These are phyloP conservation scores for Ellobium chinense DNA, from an alignment of 2,888 invertebrate genomes.

Conservation along the genomic window DNA sequence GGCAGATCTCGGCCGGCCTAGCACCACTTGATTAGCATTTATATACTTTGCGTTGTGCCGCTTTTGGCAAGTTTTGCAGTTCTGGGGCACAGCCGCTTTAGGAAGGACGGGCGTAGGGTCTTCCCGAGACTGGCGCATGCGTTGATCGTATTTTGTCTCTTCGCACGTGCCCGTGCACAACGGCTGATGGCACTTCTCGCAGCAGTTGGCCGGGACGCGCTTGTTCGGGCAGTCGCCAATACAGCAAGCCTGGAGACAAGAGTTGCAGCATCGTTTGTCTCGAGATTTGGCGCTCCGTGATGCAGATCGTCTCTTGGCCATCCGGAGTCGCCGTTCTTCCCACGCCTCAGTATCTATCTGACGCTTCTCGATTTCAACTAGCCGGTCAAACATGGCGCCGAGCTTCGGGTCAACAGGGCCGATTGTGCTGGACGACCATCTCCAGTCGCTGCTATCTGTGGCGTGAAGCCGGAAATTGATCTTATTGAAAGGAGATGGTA, in stretches of 20 bases:
- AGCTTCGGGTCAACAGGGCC: neutral
- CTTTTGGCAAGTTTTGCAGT: conserved; percentile 63
- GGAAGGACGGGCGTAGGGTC: conserved; percentile 31
- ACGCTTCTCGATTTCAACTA: conserved; percentile 65
- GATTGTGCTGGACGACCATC: neutral
- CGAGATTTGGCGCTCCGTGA: conserved; percentile 43
- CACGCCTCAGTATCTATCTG: conserved; percentile 68
- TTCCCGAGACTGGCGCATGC: conserved; percentile 60
- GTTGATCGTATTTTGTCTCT: conserved; percentile 65
- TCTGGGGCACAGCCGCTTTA: conserved; percentile 55
- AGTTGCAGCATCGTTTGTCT: conserved; percentile 65
- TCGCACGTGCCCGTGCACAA: conserved; percentile 65
- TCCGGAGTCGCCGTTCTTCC: conserved; percentile 59
- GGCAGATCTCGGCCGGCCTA: conserved; percentile 64
- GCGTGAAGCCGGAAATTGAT: conserved; percentile 47
- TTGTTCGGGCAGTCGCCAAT: conserved; percentile 73
- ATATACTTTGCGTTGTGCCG: conserved; percentile 64
- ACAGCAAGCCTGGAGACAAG: conserved; percentile 71
- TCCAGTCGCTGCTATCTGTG: conserved; percentile 41
- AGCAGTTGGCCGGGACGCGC: conserved; percentile 54
- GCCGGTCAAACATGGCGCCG: conserved; percentile 57
- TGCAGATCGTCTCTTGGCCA: conserved; percentile 50
- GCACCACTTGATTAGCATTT: conserved; percentile 66
- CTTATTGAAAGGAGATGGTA: conserved; percentile 61
- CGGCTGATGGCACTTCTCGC: conserved; percentile 61